phyloP scores from a whole-genome alignment of 2,888 invertebrate species.

The Calliphora vomitoria region DNA sequence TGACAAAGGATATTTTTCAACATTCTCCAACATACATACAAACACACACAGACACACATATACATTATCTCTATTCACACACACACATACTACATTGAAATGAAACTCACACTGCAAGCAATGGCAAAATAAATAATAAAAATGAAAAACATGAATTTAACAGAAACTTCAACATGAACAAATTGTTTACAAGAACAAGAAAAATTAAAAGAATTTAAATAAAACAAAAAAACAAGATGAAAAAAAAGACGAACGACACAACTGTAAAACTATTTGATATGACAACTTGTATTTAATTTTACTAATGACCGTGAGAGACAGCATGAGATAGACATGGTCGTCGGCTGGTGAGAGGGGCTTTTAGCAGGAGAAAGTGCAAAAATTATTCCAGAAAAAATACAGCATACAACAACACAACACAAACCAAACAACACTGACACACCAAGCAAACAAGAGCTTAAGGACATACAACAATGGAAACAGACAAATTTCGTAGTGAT shows the following conservation, averaged over 20 bases:
- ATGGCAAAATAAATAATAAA: constrained; percentile 5
- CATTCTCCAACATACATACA: not conserved
- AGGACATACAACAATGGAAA: constrained; percentile 53
- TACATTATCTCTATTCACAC: not conserved
- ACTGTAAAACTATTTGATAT: constrained; percentile 68
- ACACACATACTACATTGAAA: not conserved
- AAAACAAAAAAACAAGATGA: constrained; percentile 2
- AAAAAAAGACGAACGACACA: constrained; percentile 40
- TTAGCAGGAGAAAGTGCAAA: no score
- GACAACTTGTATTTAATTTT: constrained; percentile 75
- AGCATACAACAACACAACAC: not conserved
- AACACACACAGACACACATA: not conserved
- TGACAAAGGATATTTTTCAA: constrained; percentile 42
- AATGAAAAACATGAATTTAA: constrained; percentile 12
- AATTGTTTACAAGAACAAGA: constrained; percentile 41
- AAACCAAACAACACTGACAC: constrained; percentile 19
- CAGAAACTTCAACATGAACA: constrained; percentile 41
- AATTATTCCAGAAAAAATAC: no score
- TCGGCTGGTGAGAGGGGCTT: not conserved
- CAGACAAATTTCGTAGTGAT: constrained; percentile 38
- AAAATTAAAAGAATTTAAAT: constrained; percentile 34
- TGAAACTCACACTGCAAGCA: not conserved
- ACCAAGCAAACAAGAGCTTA: constrained; percentile 23
- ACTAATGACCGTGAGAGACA: constrained; percentile 73
- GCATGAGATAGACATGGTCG: not conserved